Conservation (phyloP, 2,113 vertebrate genomes). For the Brachyhypopomus gauderio region DNA sequence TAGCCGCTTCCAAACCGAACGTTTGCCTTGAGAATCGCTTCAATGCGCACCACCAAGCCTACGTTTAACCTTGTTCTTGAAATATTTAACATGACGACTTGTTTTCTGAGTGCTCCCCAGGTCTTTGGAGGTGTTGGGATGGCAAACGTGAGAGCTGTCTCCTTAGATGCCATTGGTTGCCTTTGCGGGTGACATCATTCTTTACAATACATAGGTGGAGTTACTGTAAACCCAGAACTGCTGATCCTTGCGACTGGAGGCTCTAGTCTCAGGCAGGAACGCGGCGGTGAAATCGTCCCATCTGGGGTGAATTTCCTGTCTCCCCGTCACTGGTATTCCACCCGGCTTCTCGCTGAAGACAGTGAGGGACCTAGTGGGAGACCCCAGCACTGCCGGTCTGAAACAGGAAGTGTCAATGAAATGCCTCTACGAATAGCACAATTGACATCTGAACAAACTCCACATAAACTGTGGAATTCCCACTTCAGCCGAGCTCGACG, state of each 20-base stretch:
- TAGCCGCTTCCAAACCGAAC: not conserved
- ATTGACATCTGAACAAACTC: not conserved
- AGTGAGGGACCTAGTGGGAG: too few relatives aligned
- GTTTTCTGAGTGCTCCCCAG: not conserved
- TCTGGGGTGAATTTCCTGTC: slow-evolving; percentile 12
- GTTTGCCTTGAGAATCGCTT: not conserved
- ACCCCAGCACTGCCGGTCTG: not conserved
- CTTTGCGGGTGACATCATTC: slow-evolving; percentile 30
- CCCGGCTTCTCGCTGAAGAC: not conserved
- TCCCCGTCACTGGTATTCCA: not conserved
- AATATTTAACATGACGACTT: not conserved
- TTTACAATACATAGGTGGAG: slow-evolving; percentile 19
- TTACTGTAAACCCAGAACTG: slow-evolving; percentile 33
- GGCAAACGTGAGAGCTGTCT: not conserved
- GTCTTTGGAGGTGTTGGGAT: not conserved
- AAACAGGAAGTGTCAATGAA: not conserved
- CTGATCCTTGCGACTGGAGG: slow-evolving; percentile 10
- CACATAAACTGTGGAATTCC: not conserved
- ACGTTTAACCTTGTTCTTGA: slow-evolving; percentile 3
- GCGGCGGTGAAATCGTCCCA: slow-evolving; percentile 29
- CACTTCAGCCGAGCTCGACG: not conserved
- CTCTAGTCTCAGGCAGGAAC: slow-evolving; percentile 11
- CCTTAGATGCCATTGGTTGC: slow-evolving; percentile 7
- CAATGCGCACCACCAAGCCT: not conserved
- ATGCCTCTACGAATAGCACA: not conserved